Evolutionary conservation across 2,113 vertebrate genomes (phyloP).

Genomic region (Corythoichthys haematopterus): DNA sequence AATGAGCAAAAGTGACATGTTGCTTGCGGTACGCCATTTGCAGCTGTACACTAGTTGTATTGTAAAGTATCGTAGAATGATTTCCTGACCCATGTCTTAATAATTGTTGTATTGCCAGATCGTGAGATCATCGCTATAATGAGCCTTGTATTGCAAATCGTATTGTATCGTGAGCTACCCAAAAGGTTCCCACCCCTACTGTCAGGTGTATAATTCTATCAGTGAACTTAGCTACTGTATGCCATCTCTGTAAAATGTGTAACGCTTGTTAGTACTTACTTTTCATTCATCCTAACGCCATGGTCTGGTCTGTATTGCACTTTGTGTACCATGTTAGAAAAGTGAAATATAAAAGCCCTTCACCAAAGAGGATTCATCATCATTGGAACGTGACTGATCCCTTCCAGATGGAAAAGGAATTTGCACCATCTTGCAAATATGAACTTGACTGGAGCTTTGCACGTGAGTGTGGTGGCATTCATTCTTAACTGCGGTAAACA

Average conservation of each 20-base stretch:
- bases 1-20: too few species aligned
- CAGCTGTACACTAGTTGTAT: too few species aligned
- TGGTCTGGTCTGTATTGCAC: background rate
- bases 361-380: constrained; percentile 11
- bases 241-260: background rate
- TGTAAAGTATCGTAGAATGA: too few species aligned
- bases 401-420: constrained; percentile 31
- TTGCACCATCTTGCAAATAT: constrained; percentile 19
- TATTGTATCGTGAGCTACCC: too few species aligned
- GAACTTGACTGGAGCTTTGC: constrained; percentile 6
- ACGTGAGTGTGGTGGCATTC: background rate
- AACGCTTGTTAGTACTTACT: background rate
- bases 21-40: too few species aligned
- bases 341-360: background rate
- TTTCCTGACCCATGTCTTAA: too few species aligned
- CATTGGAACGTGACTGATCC: constrained; percentile 11
- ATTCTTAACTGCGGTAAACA: background rate
- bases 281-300: background rate
- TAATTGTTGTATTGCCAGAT: too few species aligned
- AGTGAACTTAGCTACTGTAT: background rate
- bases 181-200: too few species aligned
- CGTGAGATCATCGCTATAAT: too few species aligned
- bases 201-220: too few species aligned
- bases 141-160: too few species aligned
- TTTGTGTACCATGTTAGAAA: background rate